Evolutionary conservation across 2,113 vertebrate species (phyloP).

Genomic region (Eurypyga helias): DNA sequence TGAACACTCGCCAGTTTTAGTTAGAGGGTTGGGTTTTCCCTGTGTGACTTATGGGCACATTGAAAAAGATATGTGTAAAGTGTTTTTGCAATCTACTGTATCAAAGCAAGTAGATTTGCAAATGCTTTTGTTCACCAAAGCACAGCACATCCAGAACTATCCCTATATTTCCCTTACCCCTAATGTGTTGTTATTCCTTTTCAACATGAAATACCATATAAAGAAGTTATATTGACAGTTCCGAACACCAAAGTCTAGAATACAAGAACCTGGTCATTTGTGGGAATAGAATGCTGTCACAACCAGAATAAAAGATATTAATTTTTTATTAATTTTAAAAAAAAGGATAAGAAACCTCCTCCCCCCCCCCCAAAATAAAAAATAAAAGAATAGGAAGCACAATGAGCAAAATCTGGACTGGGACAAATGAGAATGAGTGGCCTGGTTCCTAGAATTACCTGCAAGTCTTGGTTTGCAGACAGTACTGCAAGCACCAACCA

Average conservation of each 20-base stretch:
- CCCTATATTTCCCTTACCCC: background rate
- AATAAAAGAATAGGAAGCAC: background rate
- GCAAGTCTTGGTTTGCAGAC: background rate
- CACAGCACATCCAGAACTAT: background rate
- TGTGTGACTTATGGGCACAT: background rate
- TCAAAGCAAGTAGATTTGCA: slow-evolving; percentile 47
- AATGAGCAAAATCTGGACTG: background rate
- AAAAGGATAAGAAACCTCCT: background rate
- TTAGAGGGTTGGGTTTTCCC: background rate
- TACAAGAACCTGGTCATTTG: background rate
- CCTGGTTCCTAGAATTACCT: background rate
- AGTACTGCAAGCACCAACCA: background rate
- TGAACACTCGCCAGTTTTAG: slow-evolving; percentile 27
- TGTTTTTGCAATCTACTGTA: slow-evolving; percentile 4
- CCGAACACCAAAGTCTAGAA: background rate
- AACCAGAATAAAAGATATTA: background rate
- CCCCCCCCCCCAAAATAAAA: too few species aligned
- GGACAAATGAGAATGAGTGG: background rate
- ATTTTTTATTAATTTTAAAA: background rate
- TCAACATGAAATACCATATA: background rate
- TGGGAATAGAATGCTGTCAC: background rate
- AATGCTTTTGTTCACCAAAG: slow-evolving; percentile 17
- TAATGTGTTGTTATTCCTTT: background rate
- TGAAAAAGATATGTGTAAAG: slow-evolving; percentile 26
- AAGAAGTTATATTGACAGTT: background rate